These are phyloP conservation scores for Hylomyscus alleni DNA, from an alignment of 2,797 vertebrate species.

Conservation along the genomic window DNA sequence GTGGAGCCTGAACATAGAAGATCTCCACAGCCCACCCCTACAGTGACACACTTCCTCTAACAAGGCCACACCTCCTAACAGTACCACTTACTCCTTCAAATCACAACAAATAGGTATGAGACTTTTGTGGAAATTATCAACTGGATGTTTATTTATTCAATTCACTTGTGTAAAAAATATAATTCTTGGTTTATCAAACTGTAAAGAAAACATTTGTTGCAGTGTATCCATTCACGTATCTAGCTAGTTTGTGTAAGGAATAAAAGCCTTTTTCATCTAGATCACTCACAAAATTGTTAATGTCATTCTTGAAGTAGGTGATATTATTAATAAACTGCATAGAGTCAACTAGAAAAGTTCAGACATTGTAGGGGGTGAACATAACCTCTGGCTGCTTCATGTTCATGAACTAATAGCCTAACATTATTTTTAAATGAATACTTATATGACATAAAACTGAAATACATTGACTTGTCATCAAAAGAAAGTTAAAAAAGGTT, in stretches of 20 bases:
- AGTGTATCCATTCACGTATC: background rate
- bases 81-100: too few relatives aligned
- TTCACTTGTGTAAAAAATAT: constrained; percentile 32
- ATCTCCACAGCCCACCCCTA: too few relatives aligned
- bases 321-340: background rate
- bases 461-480: background rate
- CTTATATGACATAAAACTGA: background rate
- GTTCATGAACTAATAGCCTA: constrained; percentile 20
- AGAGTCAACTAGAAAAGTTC: background rate
- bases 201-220: background rate
- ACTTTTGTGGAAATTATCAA: constrained; percentile 55
- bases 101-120: background rate
- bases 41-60: too few relatives aligned
- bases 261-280: background rate
- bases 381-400: background rate
- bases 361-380: background rate
- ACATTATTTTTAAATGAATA: constrained; percentile 21
- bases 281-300: background rate
- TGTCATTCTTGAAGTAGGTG: background rate
- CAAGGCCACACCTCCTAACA: too few relatives aligned
- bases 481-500: background rate
- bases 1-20: too few relatives aligned
- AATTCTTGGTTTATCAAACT: constrained; percentile 52
- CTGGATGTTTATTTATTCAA: constrained; percentile 16
- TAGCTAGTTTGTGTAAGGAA: background rate